These are phyloP conservation scores for Melanotaenia parkinsoni DNA, from an alignment of 2,797 vertebrate genomes.

Conservation along the genomic window DNA sequence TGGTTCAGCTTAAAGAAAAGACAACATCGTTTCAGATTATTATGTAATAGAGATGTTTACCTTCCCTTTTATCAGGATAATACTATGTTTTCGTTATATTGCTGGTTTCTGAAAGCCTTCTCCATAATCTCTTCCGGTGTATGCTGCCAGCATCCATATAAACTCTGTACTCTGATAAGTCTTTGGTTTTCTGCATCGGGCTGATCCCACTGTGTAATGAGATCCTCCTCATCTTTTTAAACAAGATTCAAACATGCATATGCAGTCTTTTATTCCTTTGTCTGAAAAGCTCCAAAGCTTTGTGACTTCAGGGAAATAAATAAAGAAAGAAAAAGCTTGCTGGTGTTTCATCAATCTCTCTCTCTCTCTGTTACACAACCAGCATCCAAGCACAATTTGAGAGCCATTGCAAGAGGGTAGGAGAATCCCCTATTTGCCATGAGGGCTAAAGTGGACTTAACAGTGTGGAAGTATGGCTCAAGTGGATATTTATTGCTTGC, in stretches of 20 bases:
- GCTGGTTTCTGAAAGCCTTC: constrained; percentile 34
- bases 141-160: constrained; percentile 26
- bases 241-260: constrained; percentile 46
- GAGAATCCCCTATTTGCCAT: constrained; percentile 68
- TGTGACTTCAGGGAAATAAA: constrained; percentile 48
- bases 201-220: constrained; percentile 45
- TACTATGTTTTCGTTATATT: constrained; percentile 28
- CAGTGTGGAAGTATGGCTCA: constrained; percentile 60
- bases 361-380: constrained; percentile 60
- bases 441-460: constrained; percentile 66
- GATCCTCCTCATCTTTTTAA: constrained; percentile 39
- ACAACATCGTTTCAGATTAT: constrained; percentile 46
- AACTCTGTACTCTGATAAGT: constrained; percentile 34
- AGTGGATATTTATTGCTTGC: constrained; percentile 59
- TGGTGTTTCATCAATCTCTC: constrained; percentile 41
- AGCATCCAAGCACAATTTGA: constrained; percentile 49
- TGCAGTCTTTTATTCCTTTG: constrained; percentile 43
- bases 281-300: constrained; percentile 50
- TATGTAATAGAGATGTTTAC: constrained; percentile 58
- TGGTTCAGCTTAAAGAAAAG: constrained; percentile 46
- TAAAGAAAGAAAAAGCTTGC: constrained; percentile 36
- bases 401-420: constrained; percentile 46
- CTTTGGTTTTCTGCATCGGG: constrained; percentile 27
- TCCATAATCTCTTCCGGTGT: constrained; percentile 35
- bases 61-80: constrained; percentile 21